Conservation (phyloP, 2,888 invertebrate species). For the Carcina quercana region DNA sequence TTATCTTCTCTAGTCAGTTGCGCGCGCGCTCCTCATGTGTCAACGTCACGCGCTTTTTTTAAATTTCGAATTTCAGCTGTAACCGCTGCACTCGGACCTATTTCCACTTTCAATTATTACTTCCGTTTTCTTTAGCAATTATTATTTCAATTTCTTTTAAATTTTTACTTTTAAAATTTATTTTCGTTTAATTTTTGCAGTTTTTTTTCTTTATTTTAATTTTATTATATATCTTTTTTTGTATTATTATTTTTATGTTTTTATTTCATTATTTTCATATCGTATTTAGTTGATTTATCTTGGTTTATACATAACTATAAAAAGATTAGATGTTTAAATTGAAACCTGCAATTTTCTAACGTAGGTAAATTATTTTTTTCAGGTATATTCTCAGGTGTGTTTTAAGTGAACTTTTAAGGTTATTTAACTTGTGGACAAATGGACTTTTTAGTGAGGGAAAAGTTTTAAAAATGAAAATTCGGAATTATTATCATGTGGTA, state of each 20-base stretch:
- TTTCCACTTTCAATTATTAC: too few species aligned
- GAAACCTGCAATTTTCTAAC: too few species aligned
- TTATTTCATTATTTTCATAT: too few species aligned
- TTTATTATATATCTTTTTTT: conserved; percentile 9
- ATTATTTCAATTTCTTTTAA: background rate
- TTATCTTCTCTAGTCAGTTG: conserved; percentile 61
- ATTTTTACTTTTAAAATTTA: too few species aligned
- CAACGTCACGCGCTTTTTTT: conserved; percentile 36
- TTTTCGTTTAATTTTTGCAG: background rate
- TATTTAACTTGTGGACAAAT: conserved; percentile 31
- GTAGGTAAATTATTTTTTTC: too few species aligned
- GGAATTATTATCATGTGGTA: conserved; percentile 62
- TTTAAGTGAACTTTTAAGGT: conserved; percentile 11
- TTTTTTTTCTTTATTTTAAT: conserved; percentile 5
- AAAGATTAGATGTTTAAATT: too few species aligned
- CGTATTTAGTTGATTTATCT: too few species aligned
- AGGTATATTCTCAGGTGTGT: too few species aligned
- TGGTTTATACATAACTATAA: too few species aligned
- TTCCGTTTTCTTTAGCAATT: too few species aligned
- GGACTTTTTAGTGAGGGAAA: conserved; percentile 36
- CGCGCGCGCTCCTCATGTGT: conserved; percentile 60
- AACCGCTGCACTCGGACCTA: too few species aligned
- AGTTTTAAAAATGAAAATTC: conserved; percentile 63
- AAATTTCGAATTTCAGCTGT: conserved; percentile 5
- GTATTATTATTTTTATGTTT: too few species aligned